These are phyloP conservation scores for Epizoanthus illoricatus DNA, from an alignment of 92 coral and sea anemone genomes.

Conservation along the genomic window DNA sequence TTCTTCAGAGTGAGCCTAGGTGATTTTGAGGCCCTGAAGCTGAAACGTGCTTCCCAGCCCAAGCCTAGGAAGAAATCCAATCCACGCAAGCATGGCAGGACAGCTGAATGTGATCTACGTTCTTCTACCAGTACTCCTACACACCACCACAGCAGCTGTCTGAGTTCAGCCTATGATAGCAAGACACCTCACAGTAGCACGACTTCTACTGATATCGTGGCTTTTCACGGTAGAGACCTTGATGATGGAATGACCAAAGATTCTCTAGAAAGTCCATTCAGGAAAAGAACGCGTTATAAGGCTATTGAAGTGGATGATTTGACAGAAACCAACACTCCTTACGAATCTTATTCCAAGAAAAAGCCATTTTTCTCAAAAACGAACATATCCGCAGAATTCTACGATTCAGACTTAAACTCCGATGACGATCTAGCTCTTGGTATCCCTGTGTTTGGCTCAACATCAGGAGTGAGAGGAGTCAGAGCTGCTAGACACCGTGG, in stretches of 20 bases:
- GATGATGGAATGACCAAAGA: background rate
- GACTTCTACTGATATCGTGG: background rate
- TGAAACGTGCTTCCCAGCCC: background rate
- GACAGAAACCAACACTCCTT: background rate
- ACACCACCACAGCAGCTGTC: background rate
- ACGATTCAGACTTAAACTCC: background rate
- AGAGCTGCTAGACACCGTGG: background rate
- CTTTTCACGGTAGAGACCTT: background rate
- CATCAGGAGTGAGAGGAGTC: background rate
- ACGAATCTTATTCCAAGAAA: slow-evolving; percentile 14
- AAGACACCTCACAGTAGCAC: background rate
- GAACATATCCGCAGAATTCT: background rate
- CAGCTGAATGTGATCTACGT: background rate
- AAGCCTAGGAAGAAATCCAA: background rate
- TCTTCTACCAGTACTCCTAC: background rate
- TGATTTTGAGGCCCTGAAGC: slow-evolving; percentile 15
- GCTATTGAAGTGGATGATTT: background rate
- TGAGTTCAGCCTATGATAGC: background rate
- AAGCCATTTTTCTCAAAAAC: background rate
- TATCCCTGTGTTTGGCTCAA: background rate
- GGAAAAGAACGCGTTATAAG: slow-evolving; percentile 12
- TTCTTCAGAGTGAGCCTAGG: slow-evolving; percentile 15
- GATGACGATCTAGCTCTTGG: slow-evolving; percentile 5
- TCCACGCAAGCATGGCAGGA: background rate
- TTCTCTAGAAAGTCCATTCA: background rate